phyloP scores from a whole-genome alignment of 2,797 vertebrate genomes.

The Loris lydekkerianus region DNA sequence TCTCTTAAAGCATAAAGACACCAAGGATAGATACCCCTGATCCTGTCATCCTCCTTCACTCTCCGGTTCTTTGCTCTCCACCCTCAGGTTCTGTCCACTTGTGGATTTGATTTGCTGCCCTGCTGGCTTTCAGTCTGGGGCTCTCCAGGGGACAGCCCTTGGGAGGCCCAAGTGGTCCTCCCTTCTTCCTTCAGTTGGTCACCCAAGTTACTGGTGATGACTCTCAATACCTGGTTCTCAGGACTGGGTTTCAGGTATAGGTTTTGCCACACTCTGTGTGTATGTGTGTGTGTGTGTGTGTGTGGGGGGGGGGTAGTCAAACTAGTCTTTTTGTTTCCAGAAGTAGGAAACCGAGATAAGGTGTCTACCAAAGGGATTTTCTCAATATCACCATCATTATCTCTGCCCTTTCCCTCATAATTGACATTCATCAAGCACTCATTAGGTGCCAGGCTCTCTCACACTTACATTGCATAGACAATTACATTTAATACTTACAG shows the following conservation, averaged over 20 bases:
- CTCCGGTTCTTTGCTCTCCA: not conserved
- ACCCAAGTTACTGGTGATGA: not conserved
- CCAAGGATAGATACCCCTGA: not conserved
- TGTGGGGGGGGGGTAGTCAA: not conserved
- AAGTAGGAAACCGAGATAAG: not conserved
- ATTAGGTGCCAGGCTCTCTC: not conserved
- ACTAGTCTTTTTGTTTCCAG: not conserved
- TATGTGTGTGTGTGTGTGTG: too few relatives aligned
- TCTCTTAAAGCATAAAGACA: not conserved
- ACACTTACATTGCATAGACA: not conserved
- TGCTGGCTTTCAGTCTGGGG: not conserved
- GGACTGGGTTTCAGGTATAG: not conserved
- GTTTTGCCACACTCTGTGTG: not conserved
- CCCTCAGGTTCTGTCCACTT: not conserved
- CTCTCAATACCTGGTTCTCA: not conserved
- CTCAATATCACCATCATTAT: not conserved
- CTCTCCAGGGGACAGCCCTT: too few relatives aligned
- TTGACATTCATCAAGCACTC: not conserved
- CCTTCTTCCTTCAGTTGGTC: not conserved
- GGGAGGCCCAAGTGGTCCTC: not conserved
- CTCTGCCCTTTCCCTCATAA: not conserved
- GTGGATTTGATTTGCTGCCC: not conserved
- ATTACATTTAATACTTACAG: not conserved
- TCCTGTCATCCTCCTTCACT: not conserved
- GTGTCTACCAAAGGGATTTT: not conserved